Base-by-base conservation (phyloP, 2,797 vertebrate species). In the Loriculus beryllinus region DNA sequence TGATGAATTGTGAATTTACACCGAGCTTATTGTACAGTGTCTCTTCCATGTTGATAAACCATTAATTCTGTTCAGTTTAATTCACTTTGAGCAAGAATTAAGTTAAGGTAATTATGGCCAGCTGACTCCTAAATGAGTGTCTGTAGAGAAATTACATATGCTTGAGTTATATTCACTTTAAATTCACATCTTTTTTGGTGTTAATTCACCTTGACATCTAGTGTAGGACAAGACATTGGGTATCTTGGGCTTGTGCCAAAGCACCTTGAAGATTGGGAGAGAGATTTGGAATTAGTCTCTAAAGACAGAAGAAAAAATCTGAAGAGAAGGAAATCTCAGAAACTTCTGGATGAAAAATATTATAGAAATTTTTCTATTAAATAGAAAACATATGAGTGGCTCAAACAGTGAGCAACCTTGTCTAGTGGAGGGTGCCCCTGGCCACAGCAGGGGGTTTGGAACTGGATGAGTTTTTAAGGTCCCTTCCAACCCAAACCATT, bases 1-100 rank as follows among this genome's bases (percentile, higher is more conserved):
- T 81, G 89, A 87, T 89, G 82, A 83, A 91, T 51, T 90, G 80
- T 76, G 93, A 91, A 88, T 92, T 96, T 65, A 86, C 85, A 62
- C 65, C 0, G 0, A 82, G 57, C 59, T 94, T 54, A 79, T 86
- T 92, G 70, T 59, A 49, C 87, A 43, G 42, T 52, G 82, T 94
- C 77, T 90, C 69, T 94, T 47, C 31, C n/a, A 19, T 76, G 87
- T 48, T 81, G 65, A 84, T 83, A 91, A 93, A 76, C 67, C 90
- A 92, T 91, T 90, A 39, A 14, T 90, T 93, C 69, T 28, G 68
- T 77, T 93, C 76, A 76, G 72, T 62, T 91, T 93, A 94, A 96
- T 92, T 94, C 82, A 78, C 57, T 95, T 62, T 82, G 47, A 92
- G 79, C 2, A 0, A 68, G 72, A 94, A 95, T 96, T 96, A 90